Base-by-base conservation (phyloP, 2,113 vertebrate genomes). In the Vulpes lagopus region DNA sequence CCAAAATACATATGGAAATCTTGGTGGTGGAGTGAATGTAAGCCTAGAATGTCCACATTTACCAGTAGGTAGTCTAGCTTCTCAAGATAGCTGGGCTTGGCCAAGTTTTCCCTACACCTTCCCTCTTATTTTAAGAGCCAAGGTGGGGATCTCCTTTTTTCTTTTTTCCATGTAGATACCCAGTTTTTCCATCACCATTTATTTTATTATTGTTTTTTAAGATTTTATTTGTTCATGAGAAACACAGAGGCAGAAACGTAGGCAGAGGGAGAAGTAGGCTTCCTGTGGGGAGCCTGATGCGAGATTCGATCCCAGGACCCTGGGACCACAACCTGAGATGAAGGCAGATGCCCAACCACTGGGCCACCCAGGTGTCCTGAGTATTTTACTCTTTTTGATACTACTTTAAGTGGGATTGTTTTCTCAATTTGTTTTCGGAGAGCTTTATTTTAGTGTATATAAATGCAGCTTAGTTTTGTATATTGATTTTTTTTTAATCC, bases 11-110 rank as follows among this genome's bases (percentile, higher is more conserved):
- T 25, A 25, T 6, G 38, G 71, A 43, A 43, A 25, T 8, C 22
- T 20, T 71, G 32, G n/a, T 16, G 11, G 38, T 22, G 38, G 71
- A 43, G 38, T 43, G 71, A 11, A 25, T 43, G 22, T 43, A 25
- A 43, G 71, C 99, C 96, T 87, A 30, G 97, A 79, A 90, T 12
- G 88, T 98, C 94, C 51, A 98, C 97, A 94, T 94, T 94, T 98
- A 98, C 98, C 99, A 91, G 97, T 98, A 98, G 97, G 98, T 74
- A 94, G 97, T 98, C 98, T 98, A 98, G 96, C 97, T 95, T 98
- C 93, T 95, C 94, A 98, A 97, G 99, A 97, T 99, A 98, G 98
- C 98, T 99, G 99, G 98, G 99, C 79, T 98, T 65, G 98, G 98
- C 99, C 30, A 53, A 14, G 25, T 49, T 78, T 49, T 78, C 74